phyloP scores from a whole-genome alignment of 2,888 invertebrate genomes.

The Zaprionus lineosus region DNA sequence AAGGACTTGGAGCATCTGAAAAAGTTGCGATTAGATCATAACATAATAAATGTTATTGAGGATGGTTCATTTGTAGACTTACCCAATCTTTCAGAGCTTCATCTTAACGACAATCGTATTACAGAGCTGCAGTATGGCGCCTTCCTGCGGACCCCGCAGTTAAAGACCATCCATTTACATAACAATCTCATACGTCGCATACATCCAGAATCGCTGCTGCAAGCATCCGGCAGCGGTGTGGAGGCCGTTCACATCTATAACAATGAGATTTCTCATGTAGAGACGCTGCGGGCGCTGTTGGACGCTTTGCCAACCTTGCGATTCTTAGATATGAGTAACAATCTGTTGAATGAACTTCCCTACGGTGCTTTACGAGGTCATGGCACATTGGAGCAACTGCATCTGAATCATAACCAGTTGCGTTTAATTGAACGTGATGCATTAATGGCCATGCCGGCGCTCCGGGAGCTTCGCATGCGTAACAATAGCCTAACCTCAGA shows the following conservation, averaged over 20 bases:
- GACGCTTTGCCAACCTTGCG: slow-evolving; percentile 90
- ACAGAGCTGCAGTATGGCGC: slow-evolving; percentile 90
- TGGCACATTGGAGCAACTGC: slow-evolving; percentile 90
- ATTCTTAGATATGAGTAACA: slow-evolving; percentile 91
- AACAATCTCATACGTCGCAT: slow-evolving; percentile 89
- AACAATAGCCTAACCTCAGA: slow-evolving; percentile 92
- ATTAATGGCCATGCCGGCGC: slow-evolving; percentile 91
- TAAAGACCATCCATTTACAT: slow-evolving; percentile 89
- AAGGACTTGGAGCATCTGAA: slow-evolving; percentile 90
- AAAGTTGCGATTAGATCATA: slow-evolving; percentile 88
- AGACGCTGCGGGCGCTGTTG: slow-evolving; percentile 88
- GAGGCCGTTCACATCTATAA: slow-evolving; percentile 90
- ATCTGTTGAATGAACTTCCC: slow-evolving; percentile 89
- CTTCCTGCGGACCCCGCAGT: slow-evolving; percentile 89
- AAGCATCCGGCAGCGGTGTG: slow-evolving; percentile 88
- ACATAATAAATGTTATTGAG: slow-evolving; percentile 87
- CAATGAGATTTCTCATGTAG: slow-evolving; percentile 90
- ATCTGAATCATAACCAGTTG: slow-evolving; percentile 91
- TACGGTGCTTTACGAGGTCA: slow-evolving; percentile 91
- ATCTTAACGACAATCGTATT: slow-evolving; percentile 89
- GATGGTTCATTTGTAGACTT: slow-evolving; percentile 92
- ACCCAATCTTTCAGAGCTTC: slow-evolving; percentile 87
- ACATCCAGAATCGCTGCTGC: slow-evolving; percentile 91
- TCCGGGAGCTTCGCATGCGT: slow-evolving; percentile 90
- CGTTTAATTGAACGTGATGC: slow-evolving; percentile 90